phyloP scores from a whole-genome alignment of 2,888 invertebrate species.

The Ametastegia equiseti region DNA sequence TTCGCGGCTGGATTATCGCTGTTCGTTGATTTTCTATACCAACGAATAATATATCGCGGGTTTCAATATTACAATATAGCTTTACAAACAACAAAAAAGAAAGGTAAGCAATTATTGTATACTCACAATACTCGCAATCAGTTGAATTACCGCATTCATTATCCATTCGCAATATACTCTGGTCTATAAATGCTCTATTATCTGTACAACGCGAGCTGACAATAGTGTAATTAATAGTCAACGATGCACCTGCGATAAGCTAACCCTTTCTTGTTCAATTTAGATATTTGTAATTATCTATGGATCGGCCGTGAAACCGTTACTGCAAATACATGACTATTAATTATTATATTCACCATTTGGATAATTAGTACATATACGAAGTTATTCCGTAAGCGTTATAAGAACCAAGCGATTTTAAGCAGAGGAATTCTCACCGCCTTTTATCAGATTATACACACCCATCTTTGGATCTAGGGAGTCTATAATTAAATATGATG shows the following conservation, averaged over 20 bases:
- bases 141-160: not conserved
- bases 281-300: not conserved
- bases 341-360: not conserved
- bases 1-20: not conserved
- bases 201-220: not conserved
- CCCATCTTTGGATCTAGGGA: not conserved
- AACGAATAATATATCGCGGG: not conserved
- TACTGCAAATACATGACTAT: not conserved
- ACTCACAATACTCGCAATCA: slow-evolving; percentile 17
- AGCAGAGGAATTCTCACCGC: not conserved
- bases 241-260: not conserved
- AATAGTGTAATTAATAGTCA: not conserved
- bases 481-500: not conserved
- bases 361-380: not conserved
- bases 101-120: not conserved
- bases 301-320: not conserved
- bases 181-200: not conserved
- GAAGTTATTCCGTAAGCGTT: too few relatives aligned
- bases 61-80: not conserved
- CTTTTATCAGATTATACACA: not conserved
- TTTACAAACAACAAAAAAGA: not conserved
- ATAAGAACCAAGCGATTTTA: not conserved
- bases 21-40: not conserved
- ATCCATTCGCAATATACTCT: not conserved
- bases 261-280: not conserved